These are phyloP conservation scores for Acanthosepion lycidas DNA, from an alignment of 2,888 invertebrate species.

Conservation along the genomic window DNA sequence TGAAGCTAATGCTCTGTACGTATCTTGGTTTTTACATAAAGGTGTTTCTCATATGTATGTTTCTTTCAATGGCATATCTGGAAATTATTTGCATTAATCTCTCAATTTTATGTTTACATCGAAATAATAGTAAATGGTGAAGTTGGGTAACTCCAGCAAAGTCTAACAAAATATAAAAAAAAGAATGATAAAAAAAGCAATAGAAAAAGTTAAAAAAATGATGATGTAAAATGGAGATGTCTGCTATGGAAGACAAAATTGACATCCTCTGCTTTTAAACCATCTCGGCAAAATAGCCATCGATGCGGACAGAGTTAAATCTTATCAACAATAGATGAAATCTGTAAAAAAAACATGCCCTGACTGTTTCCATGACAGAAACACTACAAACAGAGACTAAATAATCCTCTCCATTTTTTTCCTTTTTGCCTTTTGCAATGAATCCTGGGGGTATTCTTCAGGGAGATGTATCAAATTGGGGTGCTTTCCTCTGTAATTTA, in stretches of 20 bases:
- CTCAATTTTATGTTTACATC: neutral
- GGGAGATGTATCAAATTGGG: slow-evolving; percentile 33
- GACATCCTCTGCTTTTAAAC: neutral
- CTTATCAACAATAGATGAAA: neutral
- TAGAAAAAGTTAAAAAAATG: neutral
- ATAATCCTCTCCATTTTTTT: neutral
- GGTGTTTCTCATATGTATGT: neutral
- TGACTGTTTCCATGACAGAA: neutral
- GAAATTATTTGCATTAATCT: neutral
- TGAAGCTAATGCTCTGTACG: neutral
- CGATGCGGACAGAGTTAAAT: neutral
- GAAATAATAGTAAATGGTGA: neutral
- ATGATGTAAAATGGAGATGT: neutral
- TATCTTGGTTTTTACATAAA: neutral
- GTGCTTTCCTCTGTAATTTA: neutral
- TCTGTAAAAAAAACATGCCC: neutral
- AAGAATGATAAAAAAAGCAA: neutral
- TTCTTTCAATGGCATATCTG: neutral
- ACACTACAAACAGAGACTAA: neutral
- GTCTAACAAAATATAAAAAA: neutral
- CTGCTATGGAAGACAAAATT: neutral
- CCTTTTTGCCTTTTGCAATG: neutral
- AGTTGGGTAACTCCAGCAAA: neutral
- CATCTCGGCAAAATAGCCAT: neutral
- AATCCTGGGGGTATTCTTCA: neutral